Evolutionary conservation across 2,797 vertebrate genomes (phyloP).

Genomic region (Molossus alvarezi): DNA sequence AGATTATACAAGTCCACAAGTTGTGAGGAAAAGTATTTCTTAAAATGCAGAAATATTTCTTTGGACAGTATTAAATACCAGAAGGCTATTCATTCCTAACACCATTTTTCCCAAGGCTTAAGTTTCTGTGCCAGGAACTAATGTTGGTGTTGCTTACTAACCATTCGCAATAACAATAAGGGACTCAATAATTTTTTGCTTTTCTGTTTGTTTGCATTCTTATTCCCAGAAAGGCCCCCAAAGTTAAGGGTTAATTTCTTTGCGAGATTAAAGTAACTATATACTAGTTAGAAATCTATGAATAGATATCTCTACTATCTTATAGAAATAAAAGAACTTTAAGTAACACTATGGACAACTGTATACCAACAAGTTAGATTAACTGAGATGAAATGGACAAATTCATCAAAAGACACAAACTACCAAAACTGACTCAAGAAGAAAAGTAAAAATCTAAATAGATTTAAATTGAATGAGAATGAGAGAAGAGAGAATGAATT

Average conservation of each 20-base stretch:
- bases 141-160: not conserved
- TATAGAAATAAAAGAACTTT: not conserved
- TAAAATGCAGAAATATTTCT: not conserved
- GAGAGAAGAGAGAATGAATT: not conserved
- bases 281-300: constrained; percentile 51
- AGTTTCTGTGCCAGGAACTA: not conserved
- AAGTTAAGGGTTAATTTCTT: constrained; percentile 42
- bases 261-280: not conserved
- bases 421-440: constrained; percentile 6
- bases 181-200: not conserved
- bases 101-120: not conserved
- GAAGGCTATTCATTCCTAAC: not conserved
- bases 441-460: constrained; percentile 9
- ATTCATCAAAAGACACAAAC: constrained; percentile 19
- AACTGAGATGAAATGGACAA: not conserved
- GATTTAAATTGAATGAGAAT: not conserved
- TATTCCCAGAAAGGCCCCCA: not conserved
- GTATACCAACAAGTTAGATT: not conserved
- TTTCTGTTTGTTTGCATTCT: constrained; percentile 27
- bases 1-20: constrained; percentile 24
- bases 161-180: not conserved
- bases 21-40: constrained; percentile 23
- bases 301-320: not conserved
- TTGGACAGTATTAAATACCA: not conserved
- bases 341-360: not conserved